These are phyloP conservation scores for Carposina sasakii DNA, from an alignment of 1,140 invertebrate species.

Conservation along the genomic window DNA sequence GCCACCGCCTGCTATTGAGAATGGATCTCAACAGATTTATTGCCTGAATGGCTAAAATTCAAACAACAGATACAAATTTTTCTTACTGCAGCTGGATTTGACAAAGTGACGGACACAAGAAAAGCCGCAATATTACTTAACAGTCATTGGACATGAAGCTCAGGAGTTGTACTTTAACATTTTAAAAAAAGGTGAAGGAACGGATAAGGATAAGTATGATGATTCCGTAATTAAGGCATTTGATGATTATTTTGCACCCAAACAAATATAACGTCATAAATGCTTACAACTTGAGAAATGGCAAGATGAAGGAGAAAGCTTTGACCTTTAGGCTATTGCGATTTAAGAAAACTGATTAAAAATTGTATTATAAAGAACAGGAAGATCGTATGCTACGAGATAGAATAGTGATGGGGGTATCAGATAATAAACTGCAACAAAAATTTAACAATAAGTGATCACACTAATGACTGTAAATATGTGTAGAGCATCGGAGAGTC, in stretches of 20 bases:
- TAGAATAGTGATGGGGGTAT: slow-evolving; percentile 30
- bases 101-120: not conserved
- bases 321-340: slow-evolving; percentile 25
- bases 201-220: slow-evolving; percentile 3
- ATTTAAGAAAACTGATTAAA: slow-evolving; percentile 16
- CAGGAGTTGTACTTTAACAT: slow-evolving; percentile 5
- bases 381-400: slow-evolving; percentile 28
- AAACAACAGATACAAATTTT: no score
- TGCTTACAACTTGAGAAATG: slow-evolving; percentile 28
- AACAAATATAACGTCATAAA: slow-evolving; percentile 18
- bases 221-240: slow-evolving; percentile 23
- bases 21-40: not conserved
- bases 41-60: no score
- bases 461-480: not conserved
- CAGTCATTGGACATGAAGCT: not conserved
- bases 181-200: slow-evolving; percentile 2
- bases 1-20: not conserved
- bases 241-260: slow-evolving; percentile 24
- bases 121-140: not conserved
- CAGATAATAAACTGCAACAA: slow-evolving; percentile 28
- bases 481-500: not conserved
- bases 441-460: not conserved
- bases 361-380: slow-evolving; percentile 19
- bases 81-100: slow-evolving; percentile 4
- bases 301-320: slow-evolving; percentile 28